Base-by-base conservation (phyloP, 2,113 vertebrate species). In the Eulemur macaco region DNA sequence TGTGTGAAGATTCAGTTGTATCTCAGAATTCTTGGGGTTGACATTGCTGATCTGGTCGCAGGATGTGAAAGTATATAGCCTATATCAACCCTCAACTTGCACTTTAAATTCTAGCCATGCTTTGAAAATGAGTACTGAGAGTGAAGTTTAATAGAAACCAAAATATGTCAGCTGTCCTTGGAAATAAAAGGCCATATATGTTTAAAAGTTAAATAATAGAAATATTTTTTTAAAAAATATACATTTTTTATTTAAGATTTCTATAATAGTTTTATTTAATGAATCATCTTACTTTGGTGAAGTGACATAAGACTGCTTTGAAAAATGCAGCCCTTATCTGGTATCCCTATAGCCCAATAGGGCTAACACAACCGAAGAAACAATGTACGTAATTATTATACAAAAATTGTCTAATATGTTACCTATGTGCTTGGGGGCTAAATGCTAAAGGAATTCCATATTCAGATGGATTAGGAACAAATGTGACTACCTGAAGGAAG, bases 71-170 rank as follows among this genome's bases (percentile, higher is more conserved):
- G 77, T 80, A 45, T 94, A 63, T 83, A 50, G 29, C 9, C 11
- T 71, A 7, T 96, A 77, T 87, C 17, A 88, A 0, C 20, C 25
- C 1, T 91, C 29, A 89, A 34, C 54, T 89, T 77, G 8, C 31
- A 39, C 42, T 78, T 95, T 90, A 56, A 89, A 89, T 92, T 95
- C 50, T 93, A 71, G 83, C 39, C 13, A 31, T 76, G 37, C 37
- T 89, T 95, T 94, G 64, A 96, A 95, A 95, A 94, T 88, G 76
- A 88, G 27, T 52, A 94, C 15, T 85, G 56, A 92, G 63, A 86
- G 42, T 81, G 66, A 96, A 90, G 63, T 74, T 87, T 94, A 92
- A 74, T 86, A 80, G 76, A 95, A 80, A 52, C 50, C 50, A 73
- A 80, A 81, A 21, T 94, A 76, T 86, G 18, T 87, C 56, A 60